Conservation (phyloP, 1,140 invertebrate species). For the Lordiphosa mommai region DNA sequence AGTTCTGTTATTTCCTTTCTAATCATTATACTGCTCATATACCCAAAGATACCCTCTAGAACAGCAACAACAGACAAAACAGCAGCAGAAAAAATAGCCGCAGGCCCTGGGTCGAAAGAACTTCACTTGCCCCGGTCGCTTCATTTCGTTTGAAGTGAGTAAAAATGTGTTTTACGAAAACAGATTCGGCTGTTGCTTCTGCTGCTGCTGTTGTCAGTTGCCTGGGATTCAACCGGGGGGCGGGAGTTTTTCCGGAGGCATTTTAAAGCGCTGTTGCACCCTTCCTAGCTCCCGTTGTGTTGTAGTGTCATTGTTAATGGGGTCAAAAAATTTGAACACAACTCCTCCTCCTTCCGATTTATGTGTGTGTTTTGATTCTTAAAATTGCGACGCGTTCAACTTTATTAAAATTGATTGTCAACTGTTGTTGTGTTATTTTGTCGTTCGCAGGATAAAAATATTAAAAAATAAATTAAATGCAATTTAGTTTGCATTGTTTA, state of each 20-base stretch:
- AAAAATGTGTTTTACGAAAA: slow-evolving; percentile 30
- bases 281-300: background rate
- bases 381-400: slow-evolving; percentile 12
- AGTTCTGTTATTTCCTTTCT: background rate
- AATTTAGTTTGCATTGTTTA: slow-evolving; percentile 28
- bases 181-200: slow-evolving; percentile 28
- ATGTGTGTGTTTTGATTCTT: slow-evolving; percentile 22
- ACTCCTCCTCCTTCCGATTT: slow-evolving; percentile 27
- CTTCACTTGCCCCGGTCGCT: slow-evolving; percentile 23
- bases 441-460: too few relatives aligned
- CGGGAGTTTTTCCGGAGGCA: background rate
- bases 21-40: background rate
- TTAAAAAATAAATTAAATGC: slow-evolving; percentile 19
- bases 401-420: slow-evolving; percentile 38
- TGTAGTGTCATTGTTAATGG: slow-evolving; percentile 37
- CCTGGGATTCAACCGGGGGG: background rate
- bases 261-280: slow-evolving; percentile 2
- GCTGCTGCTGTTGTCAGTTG: slow-evolving; percentile 37
- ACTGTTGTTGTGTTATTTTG: slow-evolving; percentile 1
- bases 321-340: slow-evolving; percentile 28
- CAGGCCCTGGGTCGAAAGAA: slow-evolving; percentile 15
- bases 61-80: background rate
- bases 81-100: slow-evolving; percentile 13
- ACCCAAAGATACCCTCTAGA: background rate
- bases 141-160: slow-evolving; percentile 43